Evolutionary conservation across 2,113 vertebrate species (phyloP), one percentile per base, ranked within the genome.

Genomic region (Sebastes fasciatus): DNA sequence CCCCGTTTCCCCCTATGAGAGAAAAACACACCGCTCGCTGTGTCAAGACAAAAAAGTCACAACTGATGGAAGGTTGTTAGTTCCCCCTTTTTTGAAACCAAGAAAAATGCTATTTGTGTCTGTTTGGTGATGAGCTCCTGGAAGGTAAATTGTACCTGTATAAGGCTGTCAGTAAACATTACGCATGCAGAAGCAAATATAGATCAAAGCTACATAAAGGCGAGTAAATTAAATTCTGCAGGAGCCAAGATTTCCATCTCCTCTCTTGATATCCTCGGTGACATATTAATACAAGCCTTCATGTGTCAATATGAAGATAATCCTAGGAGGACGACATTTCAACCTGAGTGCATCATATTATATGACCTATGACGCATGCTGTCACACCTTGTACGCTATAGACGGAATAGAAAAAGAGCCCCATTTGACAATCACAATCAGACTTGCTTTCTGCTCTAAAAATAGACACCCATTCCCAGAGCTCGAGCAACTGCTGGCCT

Each of bases 1-100:
- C 78, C 98, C 98, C 14, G 96, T 95, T 64, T 99, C 98, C 60
- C 98, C 98, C 98, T 99, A 85, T 48, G 91, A 92, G 80, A 94
- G 70, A 79, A 75, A 83, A 87, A 91, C 66, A 90, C 76, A 89
- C 34, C 77, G 66, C 73, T 70, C 71, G 80, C 75, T 80, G 66
- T 49, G 71, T 87, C 45, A 89, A 66, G 71, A 79, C 51, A 75
- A 76, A 69, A 66, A 52, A 54, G n/a, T 49, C 46, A 71, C n/a
- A 46, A 55, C 55, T 75, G 12, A 84, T n/a, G 57, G 9, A 49
- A 0, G 10, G 42, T 58, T 51, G 23, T 55, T 64, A 6, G 6
- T n/a, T 77, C 16, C 45, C 11, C 23, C 19, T 13, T 43, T 76
- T 74, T 71, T 43, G n/a, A 46, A 69, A 17, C 6, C 10, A 40